These are phyloP conservation scores for Leptopilina drosophilae DNA, from an alignment of 2,888 invertebrate genomes.

Conservation along the genomic window DNA sequence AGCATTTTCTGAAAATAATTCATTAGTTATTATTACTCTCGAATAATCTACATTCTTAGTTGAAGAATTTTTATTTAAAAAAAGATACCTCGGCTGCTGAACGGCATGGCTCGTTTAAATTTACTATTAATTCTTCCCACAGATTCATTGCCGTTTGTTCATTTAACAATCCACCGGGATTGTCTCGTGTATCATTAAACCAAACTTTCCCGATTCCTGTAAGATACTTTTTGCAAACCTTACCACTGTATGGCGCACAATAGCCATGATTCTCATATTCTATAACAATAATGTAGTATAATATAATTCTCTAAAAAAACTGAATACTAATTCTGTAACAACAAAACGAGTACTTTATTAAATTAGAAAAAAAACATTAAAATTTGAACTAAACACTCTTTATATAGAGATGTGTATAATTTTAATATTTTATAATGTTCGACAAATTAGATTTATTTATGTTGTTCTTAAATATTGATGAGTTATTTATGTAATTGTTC, in stretches of 20 bases:
- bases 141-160: constrained; percentile 90
- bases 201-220: constrained; percentile 84
- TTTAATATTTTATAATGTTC: too few relatives aligned
- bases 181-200: constrained; percentile 84
- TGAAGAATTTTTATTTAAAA: constrained; percentile 33
- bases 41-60: too few relatives aligned
- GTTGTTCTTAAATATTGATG: too few relatives aligned
- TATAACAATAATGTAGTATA: constrained; percentile 30
- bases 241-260: constrained; percentile 92
- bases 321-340: neutral
- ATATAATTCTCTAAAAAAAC: neutral
- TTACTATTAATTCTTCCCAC: constrained; percentile 91
- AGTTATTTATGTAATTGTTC: too few relatives aligned
- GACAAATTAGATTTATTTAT: too few relatives aligned
- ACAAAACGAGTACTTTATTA: neutral
- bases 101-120: constrained; percentile 89
- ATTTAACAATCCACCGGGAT: constrained; percentile 87
- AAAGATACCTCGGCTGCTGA: constrained; percentile 87
- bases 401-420: too few relatives aligned
- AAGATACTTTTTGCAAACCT: constrained; percentile 86
- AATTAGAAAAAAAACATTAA: constrained; percentile 16
- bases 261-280: constrained; percentile 79
- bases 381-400: too few relatives aligned
- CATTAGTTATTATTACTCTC: neutral
- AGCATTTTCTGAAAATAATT: constrained; percentile 83